These are phyloP conservation scores for Bembecia ichneumoniformis DNA, from an alignment of 2,888 invertebrate species.

Conservation along the genomic window DNA sequence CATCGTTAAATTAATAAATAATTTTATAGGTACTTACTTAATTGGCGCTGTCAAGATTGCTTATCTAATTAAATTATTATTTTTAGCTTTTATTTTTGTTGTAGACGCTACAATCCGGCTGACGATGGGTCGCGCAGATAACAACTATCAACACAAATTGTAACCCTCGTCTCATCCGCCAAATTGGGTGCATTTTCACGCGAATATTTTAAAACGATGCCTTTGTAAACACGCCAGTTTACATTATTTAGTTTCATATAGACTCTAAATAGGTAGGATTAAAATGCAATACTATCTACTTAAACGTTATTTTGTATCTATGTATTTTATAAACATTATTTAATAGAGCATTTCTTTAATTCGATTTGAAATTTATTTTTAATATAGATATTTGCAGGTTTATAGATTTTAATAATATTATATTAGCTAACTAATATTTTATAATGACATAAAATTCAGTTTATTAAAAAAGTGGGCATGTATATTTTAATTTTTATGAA, in stretches of 20 bases:
- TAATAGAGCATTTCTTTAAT: too few species aligned
- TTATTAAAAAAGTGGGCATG: too few species aligned
- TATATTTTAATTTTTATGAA: too few species aligned
- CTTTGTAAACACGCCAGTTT: constrained; percentile 36
- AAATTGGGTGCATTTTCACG: constrained; percentile 65
- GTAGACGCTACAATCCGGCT: constrained; percentile 31
- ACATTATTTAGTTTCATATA: constrained; percentile 18
- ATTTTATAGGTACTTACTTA: constrained; percentile 8
- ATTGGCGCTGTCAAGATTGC: constrained; percentile 7
- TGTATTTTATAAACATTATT: background rate
- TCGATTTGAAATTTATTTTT: too few species aligned
- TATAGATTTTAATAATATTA: too few species aligned
- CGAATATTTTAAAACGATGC: constrained; percentile 52
- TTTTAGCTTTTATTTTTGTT: constrained; percentile 20
- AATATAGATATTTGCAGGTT: too few species aligned
- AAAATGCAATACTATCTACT: background rate
- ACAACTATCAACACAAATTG: constrained; percentile 63
- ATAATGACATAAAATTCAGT: too few species aligned
- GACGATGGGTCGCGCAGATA: constrained; percentile 55
- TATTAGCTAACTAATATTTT: too few species aligned
- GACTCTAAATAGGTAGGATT: background rate
- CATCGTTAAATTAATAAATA: constrained; percentile 11
- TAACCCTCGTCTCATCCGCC: constrained; percentile 57
- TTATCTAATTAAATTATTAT: constrained; percentile 1
- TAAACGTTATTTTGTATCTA: background rate